Percentiles rank a stretch among this genome's conserved stretches.
phyloP scores from a whole-genome alignment of 2,113 vertebrate genomes.

The Hemichromis elongatus region DNA sequence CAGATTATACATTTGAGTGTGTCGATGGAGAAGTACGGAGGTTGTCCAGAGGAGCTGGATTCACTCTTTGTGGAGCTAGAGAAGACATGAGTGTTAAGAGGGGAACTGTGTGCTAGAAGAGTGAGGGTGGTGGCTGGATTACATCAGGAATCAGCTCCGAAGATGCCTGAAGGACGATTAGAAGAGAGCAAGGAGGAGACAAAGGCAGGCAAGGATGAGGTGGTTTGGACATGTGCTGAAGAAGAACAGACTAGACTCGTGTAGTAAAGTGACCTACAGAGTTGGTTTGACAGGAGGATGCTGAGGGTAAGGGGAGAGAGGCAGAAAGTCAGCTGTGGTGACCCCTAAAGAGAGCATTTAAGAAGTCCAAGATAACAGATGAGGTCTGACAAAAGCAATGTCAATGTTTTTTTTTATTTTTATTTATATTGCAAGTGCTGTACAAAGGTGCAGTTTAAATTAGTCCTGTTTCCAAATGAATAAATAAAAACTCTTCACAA shows the following conservation, averaged over 20 bases:
- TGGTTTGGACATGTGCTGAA: not conserved
- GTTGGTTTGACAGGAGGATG: not conserved
- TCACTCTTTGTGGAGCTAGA: too few relatives aligned
- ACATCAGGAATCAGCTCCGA: fast-evolving
- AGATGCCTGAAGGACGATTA: fast-evolving
- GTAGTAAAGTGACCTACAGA: not conserved
- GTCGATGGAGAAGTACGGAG: not conserved
- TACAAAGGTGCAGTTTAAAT: slow-evolving; percentile 68
- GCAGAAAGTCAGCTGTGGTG: not conserved
- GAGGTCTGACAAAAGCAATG: slow-evolving; percentile 4
- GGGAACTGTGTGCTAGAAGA: not conserved
- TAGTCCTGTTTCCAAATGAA: slow-evolving; percentile 61
- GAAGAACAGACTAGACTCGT: not conserved
- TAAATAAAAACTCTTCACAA: slow-evolving; percentile 52
- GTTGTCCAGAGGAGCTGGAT: not conserved
- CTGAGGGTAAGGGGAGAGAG: not conserved
- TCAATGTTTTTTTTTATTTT: slow-evolving; percentile 64
- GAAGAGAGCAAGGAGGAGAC: too few relatives aligned
- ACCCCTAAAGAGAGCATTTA: not conserved
- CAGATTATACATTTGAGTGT: not conserved
- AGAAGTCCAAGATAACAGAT: not conserved
- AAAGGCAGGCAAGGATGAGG: not conserved
- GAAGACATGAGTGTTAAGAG: not conserved
- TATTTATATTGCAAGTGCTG: slow-evolving; percentile 77
- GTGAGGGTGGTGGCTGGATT: not conserved